Evolutionary conservation across 1,140 invertebrate genomes (phyloP).

Genomic region (Mesaphorura yosii): DNA sequence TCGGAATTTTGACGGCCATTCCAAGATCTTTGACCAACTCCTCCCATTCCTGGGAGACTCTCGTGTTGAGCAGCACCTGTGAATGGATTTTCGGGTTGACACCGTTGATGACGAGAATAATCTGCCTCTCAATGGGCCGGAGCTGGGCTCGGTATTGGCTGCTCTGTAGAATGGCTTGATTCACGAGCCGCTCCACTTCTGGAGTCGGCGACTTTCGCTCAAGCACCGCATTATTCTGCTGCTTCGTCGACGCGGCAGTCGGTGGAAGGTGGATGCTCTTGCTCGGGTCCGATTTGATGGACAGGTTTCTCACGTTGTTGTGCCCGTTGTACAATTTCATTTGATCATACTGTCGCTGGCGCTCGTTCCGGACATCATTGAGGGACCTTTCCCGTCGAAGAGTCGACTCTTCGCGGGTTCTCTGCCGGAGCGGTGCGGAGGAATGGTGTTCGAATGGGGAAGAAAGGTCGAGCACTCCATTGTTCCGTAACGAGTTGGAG

Average conservation of each 20-base stretch:
- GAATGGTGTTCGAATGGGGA: no score
- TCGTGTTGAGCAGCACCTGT: conserved; percentile 76
- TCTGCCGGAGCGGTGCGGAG: no score
- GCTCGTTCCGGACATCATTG: conserved; percentile 16
- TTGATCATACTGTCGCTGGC: conserved; percentile 7
- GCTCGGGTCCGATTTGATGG: no score
- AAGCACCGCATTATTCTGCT: no score
- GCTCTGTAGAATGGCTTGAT: not conserved
- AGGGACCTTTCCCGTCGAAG: conserved; percentile 14
- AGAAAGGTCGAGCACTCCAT: no score
- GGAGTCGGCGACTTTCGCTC: no score
- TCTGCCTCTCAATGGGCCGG: conserved; percentile 55
- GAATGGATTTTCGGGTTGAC: conserved; percentile 82
- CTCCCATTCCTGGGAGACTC: conserved; percentile 85
- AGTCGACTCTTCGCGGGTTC: no score
- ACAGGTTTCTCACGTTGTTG: not conserved
- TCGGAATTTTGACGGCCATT: conserved; percentile 68
- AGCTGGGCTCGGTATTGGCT: not conserved
- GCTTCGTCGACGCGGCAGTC: no score
- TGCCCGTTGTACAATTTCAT: not conserved
- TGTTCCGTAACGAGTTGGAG: no score
- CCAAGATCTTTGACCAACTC: conserved; percentile 86
- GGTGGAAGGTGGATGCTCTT: no score
- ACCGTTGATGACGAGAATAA: conserved; percentile 83
- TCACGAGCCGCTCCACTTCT: not conserved